These are phyloP conservation scores for Atta cephalotes DNA, from an alignment of 1,140 invertebrate genomes.

Conservation along the genomic window DNA sequence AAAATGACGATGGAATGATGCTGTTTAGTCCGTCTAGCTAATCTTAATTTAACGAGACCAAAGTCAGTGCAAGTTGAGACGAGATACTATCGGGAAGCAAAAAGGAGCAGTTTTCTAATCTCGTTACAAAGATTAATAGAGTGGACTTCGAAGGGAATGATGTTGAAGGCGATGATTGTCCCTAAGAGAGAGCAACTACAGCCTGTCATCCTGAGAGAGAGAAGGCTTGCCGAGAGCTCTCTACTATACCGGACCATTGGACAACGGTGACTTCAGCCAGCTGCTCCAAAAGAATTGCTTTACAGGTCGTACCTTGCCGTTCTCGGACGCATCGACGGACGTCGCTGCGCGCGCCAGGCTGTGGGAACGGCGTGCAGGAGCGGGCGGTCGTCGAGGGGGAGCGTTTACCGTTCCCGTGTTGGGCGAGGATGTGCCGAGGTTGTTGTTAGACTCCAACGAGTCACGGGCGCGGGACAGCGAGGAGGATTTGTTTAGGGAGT, in stretches of 20 bases:
- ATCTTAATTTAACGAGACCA: conserved; percentile 33
- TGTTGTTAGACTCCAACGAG: conserved; percentile 79
- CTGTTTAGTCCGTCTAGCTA: conserved; percentile 48
- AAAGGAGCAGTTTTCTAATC: conserved; percentile 3
- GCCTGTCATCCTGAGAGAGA: conserved; percentile 64
- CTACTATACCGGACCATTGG: conserved; percentile 83
- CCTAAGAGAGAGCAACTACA: conserved; percentile 64
- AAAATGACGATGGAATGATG: neutral
- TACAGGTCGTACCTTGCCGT: conserved; percentile 90
- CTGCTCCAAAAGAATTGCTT: conserved; percentile 89
- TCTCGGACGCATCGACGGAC: conserved; percentile 81
- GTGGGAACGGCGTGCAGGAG: conserved; percentile 83
- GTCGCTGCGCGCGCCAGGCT: conserved; percentile 79
- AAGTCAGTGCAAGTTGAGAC: conserved; percentile 43
- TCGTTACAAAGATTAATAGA: neutral
- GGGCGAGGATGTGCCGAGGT: conserved; percentile 68
- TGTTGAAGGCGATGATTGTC: conserved; percentile 33
- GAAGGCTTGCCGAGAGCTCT: conserved; percentile 57
- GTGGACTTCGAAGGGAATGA: conserved; percentile 23
- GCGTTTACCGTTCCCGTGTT: conserved; percentile 72
- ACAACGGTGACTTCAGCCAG: conserved; percentile 88
- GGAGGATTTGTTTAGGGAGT: conserved; percentile 81
- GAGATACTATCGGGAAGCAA: neutral
- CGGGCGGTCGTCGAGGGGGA: conserved; percentile 80
- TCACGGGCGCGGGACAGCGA: conserved; percentile 81